Evolutionary conservation across 2,797 vertebrate species (phyloP), one percentile per base, ranked within the genome.

Genomic region (Acropternis orthonyx): DNA sequence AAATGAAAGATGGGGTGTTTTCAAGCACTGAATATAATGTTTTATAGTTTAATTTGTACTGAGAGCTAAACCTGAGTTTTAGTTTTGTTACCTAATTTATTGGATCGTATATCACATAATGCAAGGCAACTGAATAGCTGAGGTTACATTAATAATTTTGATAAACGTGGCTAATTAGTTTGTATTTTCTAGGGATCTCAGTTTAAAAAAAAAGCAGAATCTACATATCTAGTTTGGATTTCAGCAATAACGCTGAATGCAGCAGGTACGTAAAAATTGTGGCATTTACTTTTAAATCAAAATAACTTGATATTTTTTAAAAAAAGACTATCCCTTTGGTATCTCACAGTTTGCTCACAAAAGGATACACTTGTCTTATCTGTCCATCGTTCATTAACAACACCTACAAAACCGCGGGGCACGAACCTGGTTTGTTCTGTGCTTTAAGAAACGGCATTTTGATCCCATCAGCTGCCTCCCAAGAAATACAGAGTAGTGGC

Each of bases 31-130:
- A 72, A 84, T 85, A 58, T 83, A 52, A 10, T 96, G 92, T 91
- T 97, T 97, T 97, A 97, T 96, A 86, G 95, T 97, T 97, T 97
- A 96, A 97, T 98, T 97, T 97, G 92, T 94, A 86, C 67, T 19
- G 62, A 91, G 73, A 83, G 26, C 41, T 67, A 75, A 93, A 55
- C 76, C 46, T 97, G 85, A 74, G 89, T 96, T 96, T 97, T 88
- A 61, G 89, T 91, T 95, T 96, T 93, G 72, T 80, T 80, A 80
- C 46, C 67, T 95, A 88, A 97, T 97, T 97, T 97, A 97, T 97
- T 96, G 71, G 93, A 93, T 97, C 79, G 2, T 97, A 89, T 96
- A 96, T 96, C 95, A 96, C 87, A 85, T 83, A 97, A 91, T 61
- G 76, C 54, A 75, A 95, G 54, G 71, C 79, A 94, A 93, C 84